Evolutionary conservation across 2,113 vertebrate species (phyloP).

Genomic region (Collichthys lucidus): DNA sequence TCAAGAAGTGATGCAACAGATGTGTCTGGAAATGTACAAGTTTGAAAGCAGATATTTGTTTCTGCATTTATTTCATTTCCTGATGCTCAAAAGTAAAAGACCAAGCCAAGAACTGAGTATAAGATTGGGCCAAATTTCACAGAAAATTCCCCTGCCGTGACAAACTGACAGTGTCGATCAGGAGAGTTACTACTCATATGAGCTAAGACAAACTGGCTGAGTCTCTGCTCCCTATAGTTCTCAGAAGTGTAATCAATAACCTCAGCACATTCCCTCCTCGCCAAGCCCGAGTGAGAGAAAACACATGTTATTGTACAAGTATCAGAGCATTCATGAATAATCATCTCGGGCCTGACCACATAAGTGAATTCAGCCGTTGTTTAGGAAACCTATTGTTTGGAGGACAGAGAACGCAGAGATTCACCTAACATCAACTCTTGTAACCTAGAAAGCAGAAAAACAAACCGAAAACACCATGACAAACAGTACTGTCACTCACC

Average conservation of each 20-base stretch:
- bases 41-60: slow-evolving; percentile 4
- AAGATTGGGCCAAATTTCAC: slow-evolving; percentile 6
- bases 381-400: slow-evolving; percentile 20
- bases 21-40: background rate
- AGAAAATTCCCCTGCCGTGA: slow-evolving; percentile 29
- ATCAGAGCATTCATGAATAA: slow-evolving; percentile 20
- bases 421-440: background rate
- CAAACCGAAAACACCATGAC: slow-evolving; percentile 31
- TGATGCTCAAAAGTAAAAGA: background rate
- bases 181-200: slow-evolving; percentile 10
- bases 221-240: slow-evolving; percentile 1
- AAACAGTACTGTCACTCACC: background rate
- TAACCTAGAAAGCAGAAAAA: slow-evolving; percentile 47
- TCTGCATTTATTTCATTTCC: background rate
- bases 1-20: background rate
- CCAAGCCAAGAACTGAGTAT: slow-evolving; percentile 2
- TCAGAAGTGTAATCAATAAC: slow-evolving; percentile 49
- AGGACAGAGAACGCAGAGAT: background rate
- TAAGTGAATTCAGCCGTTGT: slow-evolving; percentile 7
- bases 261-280: background rate
- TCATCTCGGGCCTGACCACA: background rate
- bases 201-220: slow-evolving; percentile 16
- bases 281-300: slow-evolving; percentile 29
- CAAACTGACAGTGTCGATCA: slow-evolving; percentile 31
- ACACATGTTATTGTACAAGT: slow-evolving; percentile 40